phyloP scores from a whole-genome alignment of 1,140 invertebrate genomes.

The Formica exsecta region DNA sequence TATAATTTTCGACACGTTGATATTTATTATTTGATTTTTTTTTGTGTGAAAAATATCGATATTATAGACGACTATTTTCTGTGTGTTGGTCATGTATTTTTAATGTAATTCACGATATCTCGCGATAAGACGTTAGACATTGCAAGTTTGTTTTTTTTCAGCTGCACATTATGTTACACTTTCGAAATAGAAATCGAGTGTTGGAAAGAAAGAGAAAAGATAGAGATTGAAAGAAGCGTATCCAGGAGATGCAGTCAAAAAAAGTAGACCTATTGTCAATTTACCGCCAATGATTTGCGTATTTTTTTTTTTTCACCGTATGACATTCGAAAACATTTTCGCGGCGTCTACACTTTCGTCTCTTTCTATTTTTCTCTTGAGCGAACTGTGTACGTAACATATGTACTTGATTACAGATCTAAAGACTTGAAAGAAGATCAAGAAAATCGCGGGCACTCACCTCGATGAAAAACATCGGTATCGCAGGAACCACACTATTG shows the following conservation, averaged over 20 bases:
- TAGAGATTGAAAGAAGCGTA: background rate
- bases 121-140: background rate
- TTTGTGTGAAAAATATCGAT: background rate
- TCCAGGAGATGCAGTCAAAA: too few species aligned
- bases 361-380: background rate
- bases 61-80: background rate
- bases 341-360: background rate
- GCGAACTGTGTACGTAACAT: background rate
- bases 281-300: background rate
- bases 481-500: background rate
- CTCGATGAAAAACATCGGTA: background rate
- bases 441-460: slow-evolving; percentile 28
- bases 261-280: background rate
- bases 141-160: background rate
- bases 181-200: background rate
- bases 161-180: too few species aligned
- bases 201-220: background rate
- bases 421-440: background rate
- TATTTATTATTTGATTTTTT: too few species aligned
- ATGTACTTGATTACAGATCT: background rate
- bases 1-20: background rate
- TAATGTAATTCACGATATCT: slow-evolving; percentile 8
- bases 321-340: slow-evolving; percentile 6
- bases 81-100: background rate
- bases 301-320: background rate